phyloP scores from a whole-genome alignment of 2,113 vertebrate species.

The Gymnorhina tibicen region DNA sequence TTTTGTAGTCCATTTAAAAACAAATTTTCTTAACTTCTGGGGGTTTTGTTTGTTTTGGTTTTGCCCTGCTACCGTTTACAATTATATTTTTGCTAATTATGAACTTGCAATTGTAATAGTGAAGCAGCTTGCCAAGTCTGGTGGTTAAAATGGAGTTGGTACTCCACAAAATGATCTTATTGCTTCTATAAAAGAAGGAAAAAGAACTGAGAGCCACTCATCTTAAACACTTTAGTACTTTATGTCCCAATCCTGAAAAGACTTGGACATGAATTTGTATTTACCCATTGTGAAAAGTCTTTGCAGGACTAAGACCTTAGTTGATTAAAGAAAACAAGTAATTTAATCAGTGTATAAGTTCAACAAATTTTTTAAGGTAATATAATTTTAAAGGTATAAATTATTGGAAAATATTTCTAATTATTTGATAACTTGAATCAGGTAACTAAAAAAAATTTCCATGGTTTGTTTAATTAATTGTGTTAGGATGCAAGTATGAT shows the following conservation, averaged over 20 bases:
- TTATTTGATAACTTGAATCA: neutral
- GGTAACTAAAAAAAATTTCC: neutral
- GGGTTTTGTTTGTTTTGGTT: neutral
- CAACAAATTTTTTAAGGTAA: neutral
- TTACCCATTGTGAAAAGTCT: slow-evolving; percentile 34
- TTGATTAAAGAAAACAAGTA: slow-evolving; percentile 15
- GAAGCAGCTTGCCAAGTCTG: neutral
- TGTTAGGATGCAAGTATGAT: neutral
- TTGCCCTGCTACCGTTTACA: neutral
- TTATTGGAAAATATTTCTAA: neutral
- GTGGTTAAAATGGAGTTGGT: neutral
- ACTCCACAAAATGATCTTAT: neutral
- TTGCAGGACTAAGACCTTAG: slow-evolving; percentile 25
- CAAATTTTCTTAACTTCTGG: neutral
- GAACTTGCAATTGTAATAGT: neutral
- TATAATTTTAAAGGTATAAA: neutral
- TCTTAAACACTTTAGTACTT: slow-evolving; percentile 2
- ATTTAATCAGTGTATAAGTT: slow-evolving; percentile 18
- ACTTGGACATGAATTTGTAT: slow-evolving; percentile 3
- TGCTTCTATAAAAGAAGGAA: neutral
- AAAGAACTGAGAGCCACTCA: neutral
- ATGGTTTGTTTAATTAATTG: neutral
- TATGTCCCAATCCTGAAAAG: neutral
- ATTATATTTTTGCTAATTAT: neutral
- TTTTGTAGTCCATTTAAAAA: neutral